Evolutionary conservation across 2,888 invertebrate genomes (phyloP).

Genomic region (Drosophila differens): DNA sequence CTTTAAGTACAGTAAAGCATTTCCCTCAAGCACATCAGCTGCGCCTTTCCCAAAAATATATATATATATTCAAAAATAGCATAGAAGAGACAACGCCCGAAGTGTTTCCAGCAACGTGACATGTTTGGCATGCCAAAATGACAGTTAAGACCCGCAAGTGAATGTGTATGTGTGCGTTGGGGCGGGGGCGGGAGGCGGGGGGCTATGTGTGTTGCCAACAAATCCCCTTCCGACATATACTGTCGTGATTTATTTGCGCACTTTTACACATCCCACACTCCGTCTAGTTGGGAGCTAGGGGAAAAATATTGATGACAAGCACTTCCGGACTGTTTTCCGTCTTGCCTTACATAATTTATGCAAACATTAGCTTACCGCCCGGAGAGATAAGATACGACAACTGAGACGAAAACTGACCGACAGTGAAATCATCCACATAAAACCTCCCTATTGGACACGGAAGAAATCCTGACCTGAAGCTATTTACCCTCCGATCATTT

Average conservation of each 20-base stretch:
- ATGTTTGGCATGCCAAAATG: slow-evolving; percentile 75
- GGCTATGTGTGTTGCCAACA: slow-evolving; percentile 5
- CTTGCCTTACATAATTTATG: slow-evolving; percentile 73
- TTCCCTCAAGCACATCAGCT: slow-evolving; percentile 25
- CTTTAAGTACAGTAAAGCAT: slow-evolving; percentile 35
- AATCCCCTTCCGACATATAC: slow-evolving; percentile 14
- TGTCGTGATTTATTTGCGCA: slow-evolving; percentile 53
- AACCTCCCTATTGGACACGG: slow-evolving; percentile 43
- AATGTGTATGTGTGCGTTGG: slow-evolving; percentile 4
- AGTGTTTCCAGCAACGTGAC: slow-evolving; percentile 52
- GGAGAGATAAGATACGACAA: slow-evolving; percentile 49
- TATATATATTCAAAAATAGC: background rate
- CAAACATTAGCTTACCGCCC: slow-evolving; percentile 66
- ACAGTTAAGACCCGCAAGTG: slow-evolving; percentile 43
- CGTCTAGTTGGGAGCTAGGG: slow-evolving; percentile 2
- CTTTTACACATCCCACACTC: slow-evolving; percentile 40
- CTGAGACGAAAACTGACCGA: slow-evolving; percentile 42
- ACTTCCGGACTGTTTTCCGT: slow-evolving; percentile 67
- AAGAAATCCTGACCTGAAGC: slow-evolving; percentile 28
- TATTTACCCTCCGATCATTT: slow-evolving; percentile 57
- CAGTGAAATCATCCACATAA: slow-evolving; percentile 1
- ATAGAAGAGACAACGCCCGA: slow-evolving; percentile 14
- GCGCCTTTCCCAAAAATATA: background rate
- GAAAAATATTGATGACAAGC: slow-evolving; percentile 75
- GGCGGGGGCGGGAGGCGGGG: too few species aligned